Conservation (phyloP, 1,140 invertebrate genomes). For the Hesperophylax magnus region DNA sequence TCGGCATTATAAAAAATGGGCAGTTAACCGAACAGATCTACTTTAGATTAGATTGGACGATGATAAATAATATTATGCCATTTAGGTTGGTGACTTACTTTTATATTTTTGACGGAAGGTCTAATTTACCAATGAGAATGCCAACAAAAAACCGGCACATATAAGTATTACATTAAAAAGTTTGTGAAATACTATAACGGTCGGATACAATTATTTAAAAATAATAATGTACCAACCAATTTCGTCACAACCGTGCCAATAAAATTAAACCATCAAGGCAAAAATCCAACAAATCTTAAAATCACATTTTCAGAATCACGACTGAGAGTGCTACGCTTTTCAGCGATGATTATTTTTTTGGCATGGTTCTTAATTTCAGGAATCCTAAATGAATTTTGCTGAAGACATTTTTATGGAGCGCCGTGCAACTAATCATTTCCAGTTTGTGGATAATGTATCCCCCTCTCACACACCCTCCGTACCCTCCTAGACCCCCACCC, state of each 20-base stretch:
- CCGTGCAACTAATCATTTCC: constrained; percentile 46
- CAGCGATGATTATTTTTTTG: constrained; percentile 21
- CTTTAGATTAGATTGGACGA: too few relatives aligned
- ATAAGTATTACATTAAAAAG: too few relatives aligned
- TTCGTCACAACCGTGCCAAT: not conserved
- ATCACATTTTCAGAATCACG: not conserved
- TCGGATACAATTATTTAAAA: too few relatives aligned
- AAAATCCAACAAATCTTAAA: not conserved
- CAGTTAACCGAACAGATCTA: too few relatives aligned
- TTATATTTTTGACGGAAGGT: too few relatives aligned
- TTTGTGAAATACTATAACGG: too few relatives aligned
- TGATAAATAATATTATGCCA: too few relatives aligned
- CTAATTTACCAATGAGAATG: too few relatives aligned
- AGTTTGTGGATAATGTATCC: constrained; percentile 45
- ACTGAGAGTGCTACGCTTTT: not conserved
- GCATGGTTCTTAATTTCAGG: constrained; percentile 34
- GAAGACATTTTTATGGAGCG: constrained; percentile 43
- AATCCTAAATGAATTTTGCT: constrained; percentile 43
- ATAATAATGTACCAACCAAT: too few relatives aligned
- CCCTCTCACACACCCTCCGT: not conserved
- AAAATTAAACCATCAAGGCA: not conserved
- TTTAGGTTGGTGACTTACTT: too few relatives aligned
- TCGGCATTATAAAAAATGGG: too few relatives aligned
- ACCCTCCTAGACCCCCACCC: not conserved
- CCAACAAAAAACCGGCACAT: too few relatives aligned